phyloP scores from a whole-genome alignment of 2,888 invertebrate species.

The Drosophila setosimentum region DNA sequence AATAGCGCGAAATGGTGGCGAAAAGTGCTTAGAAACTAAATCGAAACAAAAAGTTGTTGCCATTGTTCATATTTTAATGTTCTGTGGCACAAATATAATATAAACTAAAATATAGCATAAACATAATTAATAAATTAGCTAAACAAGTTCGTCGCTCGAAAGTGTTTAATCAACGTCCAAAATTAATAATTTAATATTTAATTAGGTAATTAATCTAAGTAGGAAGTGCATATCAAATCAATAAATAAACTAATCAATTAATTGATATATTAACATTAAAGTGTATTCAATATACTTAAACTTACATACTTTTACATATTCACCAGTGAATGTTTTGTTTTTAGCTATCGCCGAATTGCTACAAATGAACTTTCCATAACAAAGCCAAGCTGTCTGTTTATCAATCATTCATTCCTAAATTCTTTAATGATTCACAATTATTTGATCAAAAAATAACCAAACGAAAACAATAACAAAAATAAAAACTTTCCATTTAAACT shows the following conservation, averaged over 20 bases:
- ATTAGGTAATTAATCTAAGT: not conserved
- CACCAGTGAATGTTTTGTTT: not conserved
- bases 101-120: not conserved
- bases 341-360: not conserved
- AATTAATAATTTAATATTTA: not conserved
- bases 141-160: not conserved
- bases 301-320: not conserved
- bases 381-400: conserved; percentile 2
- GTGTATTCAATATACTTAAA: not conserved
- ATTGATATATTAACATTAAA: not conserved
- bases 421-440: conserved; percentile 15
- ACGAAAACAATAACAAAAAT: conserved; percentile 7
- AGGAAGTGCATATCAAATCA: not conserved
- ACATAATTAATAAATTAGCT: not conserved
- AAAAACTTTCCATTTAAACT: conserved; percentile 14
- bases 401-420: conserved; percentile 1
- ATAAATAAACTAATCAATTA: not conserved
- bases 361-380: not conserved
- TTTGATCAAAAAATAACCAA: not conserved
- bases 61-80: not conserved
- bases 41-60: conserved; percentile 8
- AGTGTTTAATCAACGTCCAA: not conserved
- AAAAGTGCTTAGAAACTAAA: conserved; percentile 39
- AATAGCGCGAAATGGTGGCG: conserved; percentile 34
- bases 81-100: not conserved